Conservation (phyloP, 2,888 invertebrate species). For the Cryptophagus acutangulus region DNA sequence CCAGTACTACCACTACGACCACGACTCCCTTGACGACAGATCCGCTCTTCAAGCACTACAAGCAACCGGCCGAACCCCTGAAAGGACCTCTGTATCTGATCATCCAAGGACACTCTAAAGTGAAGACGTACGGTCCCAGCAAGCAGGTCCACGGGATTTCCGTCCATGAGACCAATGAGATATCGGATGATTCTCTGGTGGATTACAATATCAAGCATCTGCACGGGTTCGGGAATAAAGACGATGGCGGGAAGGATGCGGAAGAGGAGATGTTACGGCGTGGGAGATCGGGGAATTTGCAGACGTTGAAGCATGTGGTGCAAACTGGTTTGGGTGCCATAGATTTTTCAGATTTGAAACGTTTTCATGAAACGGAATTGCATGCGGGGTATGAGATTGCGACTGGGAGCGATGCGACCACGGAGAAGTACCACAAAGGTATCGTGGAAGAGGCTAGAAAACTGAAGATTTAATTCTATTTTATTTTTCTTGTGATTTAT, state of each 20-base stretch:
- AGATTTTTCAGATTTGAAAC: conserved; percentile 34
- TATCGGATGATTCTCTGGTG: conserved; percentile 47
- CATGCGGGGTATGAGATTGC: conserved; percentile 57
- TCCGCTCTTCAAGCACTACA: conserved; percentile 58
- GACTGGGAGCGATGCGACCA: conserved; percentile 51
- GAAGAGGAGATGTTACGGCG: conserved; percentile 34
- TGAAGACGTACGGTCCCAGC: conserved; percentile 73
- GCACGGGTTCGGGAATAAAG: conserved; percentile 44
- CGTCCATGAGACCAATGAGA: conserved; percentile 53
- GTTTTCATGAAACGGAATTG: conserved; percentile 54
- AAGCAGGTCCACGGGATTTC: conserved; percentile 49
- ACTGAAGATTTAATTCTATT: conserved; percentile 20
- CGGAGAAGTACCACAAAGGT: conserved; percentile 58
- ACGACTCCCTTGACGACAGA: conserved; percentile 55
- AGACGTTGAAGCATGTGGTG: conserved; percentile 44
- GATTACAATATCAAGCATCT: conserved; percentile 55
- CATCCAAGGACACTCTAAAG: conserved; percentile 81
- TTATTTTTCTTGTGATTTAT: conserved; percentile 11
- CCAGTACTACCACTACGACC: conserved; percentile 51
- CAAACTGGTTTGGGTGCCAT: conserved; percentile 45
- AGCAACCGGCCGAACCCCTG: conserved; percentile 58
- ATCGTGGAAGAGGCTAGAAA: conserved; percentile 53
- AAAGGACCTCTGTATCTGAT: conserved; percentile 68
- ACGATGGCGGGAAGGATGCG: conserved; percentile 35
- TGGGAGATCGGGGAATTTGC: conserved; percentile 39